These are phyloP conservation scores for Eumerus sabulonum DNA, from an alignment of 2,888 invertebrate genomes.

Conservation along the genomic window DNA sequence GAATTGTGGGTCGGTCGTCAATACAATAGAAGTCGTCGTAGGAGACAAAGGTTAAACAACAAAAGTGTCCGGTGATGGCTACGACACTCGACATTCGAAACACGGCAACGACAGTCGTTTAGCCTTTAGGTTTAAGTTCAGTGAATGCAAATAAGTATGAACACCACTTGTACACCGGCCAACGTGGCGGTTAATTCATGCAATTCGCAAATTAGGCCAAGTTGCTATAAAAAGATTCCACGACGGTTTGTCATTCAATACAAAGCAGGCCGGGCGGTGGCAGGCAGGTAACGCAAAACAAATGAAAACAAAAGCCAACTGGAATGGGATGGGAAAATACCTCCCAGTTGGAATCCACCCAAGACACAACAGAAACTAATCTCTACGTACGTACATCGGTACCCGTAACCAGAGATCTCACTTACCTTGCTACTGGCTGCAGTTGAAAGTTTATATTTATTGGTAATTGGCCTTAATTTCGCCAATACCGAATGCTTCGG, in stretches of 20 bases:
- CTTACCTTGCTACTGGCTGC: slow-evolving; percentile 59
- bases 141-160: slow-evolving; percentile 29
- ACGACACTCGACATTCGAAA: too few species aligned
- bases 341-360: slow-evolving; percentile 7
- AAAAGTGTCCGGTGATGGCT: too few species aligned
- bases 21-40: too few species aligned
- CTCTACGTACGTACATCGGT: background rate
- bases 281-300: too few species aligned
- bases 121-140: slow-evolving; percentile 26
- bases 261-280: slow-evolving; percentile 9
- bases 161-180: too few species aligned
- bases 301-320: too few species aligned
- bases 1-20: too few species aligned
- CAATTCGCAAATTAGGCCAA: slow-evolving; percentile 34
- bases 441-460: slow-evolving; percentile 57
- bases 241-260: background rate
- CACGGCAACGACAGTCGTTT: too few species aligned
- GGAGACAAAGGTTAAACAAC: too few species aligned
- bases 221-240: slow-evolving; percentile 33
- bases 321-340: background rate
- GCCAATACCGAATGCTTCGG: slow-evolving; percentile 67
- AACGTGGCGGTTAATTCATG: slow-evolving; percentile 21
- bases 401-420: background rate
- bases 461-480: slow-evolving; percentile 61
- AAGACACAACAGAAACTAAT: background rate